A percentile compares a stretch with the other conserved stretches of the same genome.
These are phyloP conservation scores for Leptogaster cylindrica DNA, from an alignment of 2,888 invertebrate species.

Conservation along the genomic window DNA sequence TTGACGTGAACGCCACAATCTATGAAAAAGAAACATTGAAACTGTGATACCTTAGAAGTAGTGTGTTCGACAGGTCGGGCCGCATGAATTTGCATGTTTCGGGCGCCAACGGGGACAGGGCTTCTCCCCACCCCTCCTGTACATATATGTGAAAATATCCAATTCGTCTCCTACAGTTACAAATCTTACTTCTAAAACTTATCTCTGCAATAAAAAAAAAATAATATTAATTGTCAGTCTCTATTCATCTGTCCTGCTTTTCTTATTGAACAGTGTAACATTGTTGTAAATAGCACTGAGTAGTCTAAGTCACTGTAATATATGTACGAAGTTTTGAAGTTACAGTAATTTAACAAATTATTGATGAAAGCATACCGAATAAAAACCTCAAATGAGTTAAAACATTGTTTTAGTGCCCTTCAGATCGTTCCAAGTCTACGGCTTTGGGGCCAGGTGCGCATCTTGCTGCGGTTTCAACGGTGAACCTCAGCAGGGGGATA, in stretches of 20 bases:
- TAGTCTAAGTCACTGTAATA: neutral
- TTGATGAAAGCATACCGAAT: slow-evolving; percentile 8
- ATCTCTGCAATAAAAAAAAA: neutral
- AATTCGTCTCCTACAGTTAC: too few relatives aligned
- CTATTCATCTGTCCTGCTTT: neutral
- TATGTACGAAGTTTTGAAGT: neutral
- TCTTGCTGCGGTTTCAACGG: too few relatives aligned
- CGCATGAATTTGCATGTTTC: slow-evolving; percentile 10
- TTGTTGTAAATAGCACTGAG: slow-evolving; percentile 1
- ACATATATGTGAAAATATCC: too few relatives aligned
- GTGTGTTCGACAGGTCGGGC: slow-evolving; percentile 7
- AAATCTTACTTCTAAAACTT: too few relatives aligned
- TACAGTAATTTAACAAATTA: slow-evolving; percentile 16
- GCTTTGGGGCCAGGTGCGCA: too few relatives aligned
- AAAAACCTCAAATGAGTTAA: slow-evolving; percentile 12
- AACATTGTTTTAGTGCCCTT: too few relatives aligned
- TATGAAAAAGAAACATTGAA: slow-evolving; percentile 3
- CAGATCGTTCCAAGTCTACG: too few relatives aligned
- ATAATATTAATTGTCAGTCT: neutral
- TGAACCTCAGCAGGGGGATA: too few relatives aligned
- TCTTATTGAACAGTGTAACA: slow-evolving; percentile 9
- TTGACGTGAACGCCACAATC: neutral
- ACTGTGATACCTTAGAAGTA: slow-evolving; percentile 31
- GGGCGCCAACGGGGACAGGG: too few relatives aligned
- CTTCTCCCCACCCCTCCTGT: too few relatives aligned